Evolutionary conservation across 2,797 vertebrate genomes (phyloP), one percentile per base, ranked within the genome.

Genomic region (Eurystomus glaucurus): DNA sequence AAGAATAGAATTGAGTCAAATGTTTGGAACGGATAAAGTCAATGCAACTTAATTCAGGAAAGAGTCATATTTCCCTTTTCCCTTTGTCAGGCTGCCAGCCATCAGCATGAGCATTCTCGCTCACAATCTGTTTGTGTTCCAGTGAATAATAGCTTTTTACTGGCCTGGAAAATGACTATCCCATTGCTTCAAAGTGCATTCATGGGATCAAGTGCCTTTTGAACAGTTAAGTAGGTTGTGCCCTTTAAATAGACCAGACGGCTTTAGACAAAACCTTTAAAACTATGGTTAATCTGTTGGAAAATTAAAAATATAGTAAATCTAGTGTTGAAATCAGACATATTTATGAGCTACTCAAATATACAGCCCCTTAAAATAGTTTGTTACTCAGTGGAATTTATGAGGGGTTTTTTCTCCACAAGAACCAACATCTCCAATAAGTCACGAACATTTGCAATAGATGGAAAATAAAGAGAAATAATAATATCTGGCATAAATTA

Each of bases 81-180:
- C 68, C 70, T 66, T 58, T 95, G 60, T 96, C 86, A 94, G 48
- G 64, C 43, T 87, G 89, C 82, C 85, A 96, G 82, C 45, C 79
- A 91, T 94, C 39, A 77, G 60, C 29, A 60, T 64, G 41, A 70
- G 55, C 2, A 21, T 89, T 94, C 37, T 31, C n/a, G 90, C 54
- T 86, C 11, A 14, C 82, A 97, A 93, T 86, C 89, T 97, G 87
- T 90, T 95, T 95, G 79, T 93, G 74, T 95, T 94, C 64, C 76
- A 95, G 60, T 76, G 76, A 95, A 51, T 88, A 97, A 96, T 91
- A 74, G 92, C 18, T 94, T 97, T 92, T 91, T 80, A 89, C 85
- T 97, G 91, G 95, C 92, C 88, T 96, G 77, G 74, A 92, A 97
- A 97, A 96, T 94, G 61, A 91, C 91, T 94, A 86, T 92, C 74